Percentiles rank a stretch among this genome's conserved stretches.
Evolutionary conservation across 2,113 vertebrate species (phyloP).

Genomic region (Lycaon pictus): DNA sequence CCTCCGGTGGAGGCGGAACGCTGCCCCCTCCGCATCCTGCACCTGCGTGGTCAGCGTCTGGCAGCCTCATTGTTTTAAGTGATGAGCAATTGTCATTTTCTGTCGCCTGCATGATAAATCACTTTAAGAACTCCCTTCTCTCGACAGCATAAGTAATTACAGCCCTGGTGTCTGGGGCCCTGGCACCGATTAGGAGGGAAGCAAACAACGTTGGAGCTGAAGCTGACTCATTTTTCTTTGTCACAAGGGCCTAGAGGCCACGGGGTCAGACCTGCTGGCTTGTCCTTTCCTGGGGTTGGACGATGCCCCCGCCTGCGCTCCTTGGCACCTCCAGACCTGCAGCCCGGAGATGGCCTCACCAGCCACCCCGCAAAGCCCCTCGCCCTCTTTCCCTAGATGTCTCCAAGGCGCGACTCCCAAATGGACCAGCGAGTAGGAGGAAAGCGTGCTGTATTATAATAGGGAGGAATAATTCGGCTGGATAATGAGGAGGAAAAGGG

Average conservation of each 20-base stretch:
- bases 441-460: constrained; percentile 49
- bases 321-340: background rate
- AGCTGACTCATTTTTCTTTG: constrained; percentile 75
- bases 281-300: constrained; percentile 17
- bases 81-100: constrained; percentile 79
- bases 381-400: background rate
- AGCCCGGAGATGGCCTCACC: background rate
- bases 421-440: constrained; percentile 58
- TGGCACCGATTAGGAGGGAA: constrained; percentile 55
- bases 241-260: constrained; percentile 60
- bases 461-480: constrained; percentile 68
- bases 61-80: constrained; percentile 73
- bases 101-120: constrained; percentile 73
- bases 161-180: constrained; percentile 73
- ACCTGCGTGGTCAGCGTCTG: constrained; percentile 41
- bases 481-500: constrained; percentile 70
- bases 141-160: constrained; percentile 74
- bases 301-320: background rate
- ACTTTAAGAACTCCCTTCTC: constrained; percentile 77
- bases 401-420: constrained; percentile 52
- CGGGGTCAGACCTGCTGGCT: constrained; percentile 50
- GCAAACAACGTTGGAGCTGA: constrained; percentile 20
- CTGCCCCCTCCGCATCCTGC: background rate
- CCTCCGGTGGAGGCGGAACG: background rate
- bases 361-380: background rate